Evolutionary conservation across 2,888 invertebrate species (phyloP).

Genomic region (Conistra vaccinii): DNA sequence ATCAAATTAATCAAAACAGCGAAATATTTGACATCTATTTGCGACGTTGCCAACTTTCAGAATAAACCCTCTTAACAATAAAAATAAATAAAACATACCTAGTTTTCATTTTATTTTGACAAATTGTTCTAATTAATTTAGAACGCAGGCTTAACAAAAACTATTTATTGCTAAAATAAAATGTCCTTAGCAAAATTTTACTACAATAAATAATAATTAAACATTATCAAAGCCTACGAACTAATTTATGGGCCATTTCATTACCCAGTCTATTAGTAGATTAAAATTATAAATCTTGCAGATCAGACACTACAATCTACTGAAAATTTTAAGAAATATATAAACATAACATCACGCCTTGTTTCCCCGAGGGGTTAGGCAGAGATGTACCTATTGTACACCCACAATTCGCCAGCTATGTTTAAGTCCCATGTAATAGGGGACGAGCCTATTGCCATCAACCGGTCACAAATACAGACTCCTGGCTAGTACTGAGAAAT

Average conservation of each 20-base stretch:
- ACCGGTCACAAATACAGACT: no score
- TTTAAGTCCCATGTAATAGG: no score
- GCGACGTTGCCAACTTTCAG: no score
- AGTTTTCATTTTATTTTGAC: not conserved
- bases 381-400: no score
- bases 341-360: no score
- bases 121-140: not conserved
- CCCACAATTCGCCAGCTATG: no score
- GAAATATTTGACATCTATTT: no score
- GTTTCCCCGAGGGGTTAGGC: no score
- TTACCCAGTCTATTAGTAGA: constrained; percentile 9
- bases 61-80: no score
- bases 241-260: constrained; percentile 4
- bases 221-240: constrained; percentile 15
- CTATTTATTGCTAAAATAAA: not conserved
- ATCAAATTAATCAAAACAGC: no score
- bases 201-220: not conserved
- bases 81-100: not conserved
- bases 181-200: not conserved
- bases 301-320: not conserved
- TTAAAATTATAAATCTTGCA: constrained; percentile 6
- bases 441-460: no score
- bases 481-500: no score
- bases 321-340: not conserved
- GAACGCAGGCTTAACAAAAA: not conserved